Base-by-base conservation (phyloP, 2,888 invertebrate species). In the Trissolcus brochymenae region DNA sequence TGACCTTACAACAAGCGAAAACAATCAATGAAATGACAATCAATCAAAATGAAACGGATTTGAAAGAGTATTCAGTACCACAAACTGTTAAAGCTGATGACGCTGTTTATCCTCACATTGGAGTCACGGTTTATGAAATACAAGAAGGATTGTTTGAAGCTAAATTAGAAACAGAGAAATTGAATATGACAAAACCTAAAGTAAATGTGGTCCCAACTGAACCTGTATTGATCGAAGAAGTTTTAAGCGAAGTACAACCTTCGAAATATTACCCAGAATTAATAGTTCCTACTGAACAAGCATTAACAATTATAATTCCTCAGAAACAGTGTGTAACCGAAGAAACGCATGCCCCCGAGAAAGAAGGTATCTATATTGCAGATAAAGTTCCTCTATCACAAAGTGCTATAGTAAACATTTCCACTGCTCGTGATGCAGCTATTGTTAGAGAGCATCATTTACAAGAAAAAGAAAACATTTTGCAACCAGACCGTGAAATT, bases 251-350 rank as follows among this genome's bases (percentile, higher is more conserved):
- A 89, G 92, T 93, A 72, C 94, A 93, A 86, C 93, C 94, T 7
- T 93, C 93, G 13, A 95, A 95, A 89, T 94, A 94, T 85, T 93
- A 94, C 85, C 95, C 95, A 2, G 94, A 95, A 88, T 88, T 94
- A 59, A 94, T 95, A 84, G 95, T 95, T 1, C 93, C 95, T 0
- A 95, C 95, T 1, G 95, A 95, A 91, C 91, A 92, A 9, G 95
- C 95, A 3, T 92, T 91, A 21, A 91, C 92, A 86, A 91, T 92
- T 70, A 88, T 95, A 0, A 90, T 93, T 35, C 90, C 93, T 11
- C 93, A 94, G 79, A 93, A 92, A 84, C 93, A 93, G 86, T 87
- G 93, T 53, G 88, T 92, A 4, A 93, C 93, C 14, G 91, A 93
- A 88, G 92, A 93, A 84, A 92, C 92, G 81, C 88, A 93, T 82